A percentile compares a stretch with the other conserved stretches of the same genome.
phyloP scores from a whole-genome alignment of 2,797 vertebrate species.

The Tokudaia muenninki region DNA sequence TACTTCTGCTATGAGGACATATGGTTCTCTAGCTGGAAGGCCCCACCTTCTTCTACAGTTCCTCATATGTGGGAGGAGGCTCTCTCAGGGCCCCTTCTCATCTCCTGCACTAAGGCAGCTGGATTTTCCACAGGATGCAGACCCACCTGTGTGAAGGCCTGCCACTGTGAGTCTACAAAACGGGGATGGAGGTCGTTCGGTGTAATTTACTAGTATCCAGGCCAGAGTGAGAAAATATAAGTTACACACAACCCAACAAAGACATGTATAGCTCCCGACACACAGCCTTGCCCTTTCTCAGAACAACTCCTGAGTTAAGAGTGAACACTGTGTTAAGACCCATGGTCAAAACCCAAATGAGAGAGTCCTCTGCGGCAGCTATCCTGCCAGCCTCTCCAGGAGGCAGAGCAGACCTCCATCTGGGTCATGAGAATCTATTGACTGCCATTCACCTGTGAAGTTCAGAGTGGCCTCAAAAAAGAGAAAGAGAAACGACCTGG shows the following conservation, averaged over 20 bases:
- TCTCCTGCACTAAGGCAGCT: not conserved
- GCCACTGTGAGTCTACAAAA: not conserved
- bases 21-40: not conserved
- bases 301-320: constrained; percentile 56
- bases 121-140: not conserved
- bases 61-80: not conserved
- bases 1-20: not conserved
- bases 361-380: constrained; percentile 59
- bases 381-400: not conserved
- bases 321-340: not conserved
- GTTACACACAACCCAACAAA: constrained; percentile 43
- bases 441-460: not conserved
- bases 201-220: not conserved
- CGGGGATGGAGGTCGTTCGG: not conserved
- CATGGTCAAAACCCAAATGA: constrained; percentile 61
- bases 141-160: not conserved
- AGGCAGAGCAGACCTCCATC: not conserved
- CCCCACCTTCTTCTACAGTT: not conserved
- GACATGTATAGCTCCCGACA: not conserved
- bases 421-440: not conserved
- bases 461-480: not conserved
- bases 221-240: not conserved
- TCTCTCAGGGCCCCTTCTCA: too few species aligned
- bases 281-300: not conserved
- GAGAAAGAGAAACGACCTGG: not conserved